Evolutionary conservation across 2,113 vertebrate genomes (phyloP), one percentile per base, ranked within the genome.

Genomic region (Ramphastos sulfuratus): DNA sequence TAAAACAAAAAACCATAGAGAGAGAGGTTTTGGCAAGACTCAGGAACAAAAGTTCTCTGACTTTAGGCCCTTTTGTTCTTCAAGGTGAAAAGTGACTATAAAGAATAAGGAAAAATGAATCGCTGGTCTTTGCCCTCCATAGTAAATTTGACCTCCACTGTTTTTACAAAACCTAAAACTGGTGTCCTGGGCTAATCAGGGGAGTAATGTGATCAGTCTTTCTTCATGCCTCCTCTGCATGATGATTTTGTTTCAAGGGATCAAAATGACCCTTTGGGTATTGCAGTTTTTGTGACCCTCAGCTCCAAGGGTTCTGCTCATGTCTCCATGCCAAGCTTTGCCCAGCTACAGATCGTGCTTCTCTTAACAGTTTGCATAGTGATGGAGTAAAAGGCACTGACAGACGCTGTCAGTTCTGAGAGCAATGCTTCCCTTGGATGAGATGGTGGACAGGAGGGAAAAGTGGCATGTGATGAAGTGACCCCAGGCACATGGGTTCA

Each of bases 91-190:
- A 76, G 82, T 48, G 75, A 79, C 91, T 93, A 3, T 82, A 83
- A 93, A 95, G 90, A 89, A 77, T 42, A 92, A 96, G 90, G 95
- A 91, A 92, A 96, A 96, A 80, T 86, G 88, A 97, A 82, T 95
- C 92, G 93, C 85, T 82, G 89, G 50, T 76, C 82, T 85, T 94
- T 96, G 89, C 87, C 93, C 93, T 91, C 74, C 81, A 90, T 96
- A 96, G 95, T 96, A 96, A 94, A 97, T 92, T 92, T 96, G 96
- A 97, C 93, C 93, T 93, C 54, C 39, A 3, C 21, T 82, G 78
- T 93, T 97, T 91, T 74, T 12, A 60, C 74, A 56, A 55, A 15
- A 37, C 87, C 79, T 91, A 85, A 91, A 93, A 89, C 78, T 54
- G 88, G 70, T 80, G 82, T 80, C 76, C 46, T 55, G 50, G 70